These are phyloP conservation scores for Eupithecia abbreviata DNA, from an alignment of 2,888 invertebrate species.

Conservation along the genomic window DNA sequence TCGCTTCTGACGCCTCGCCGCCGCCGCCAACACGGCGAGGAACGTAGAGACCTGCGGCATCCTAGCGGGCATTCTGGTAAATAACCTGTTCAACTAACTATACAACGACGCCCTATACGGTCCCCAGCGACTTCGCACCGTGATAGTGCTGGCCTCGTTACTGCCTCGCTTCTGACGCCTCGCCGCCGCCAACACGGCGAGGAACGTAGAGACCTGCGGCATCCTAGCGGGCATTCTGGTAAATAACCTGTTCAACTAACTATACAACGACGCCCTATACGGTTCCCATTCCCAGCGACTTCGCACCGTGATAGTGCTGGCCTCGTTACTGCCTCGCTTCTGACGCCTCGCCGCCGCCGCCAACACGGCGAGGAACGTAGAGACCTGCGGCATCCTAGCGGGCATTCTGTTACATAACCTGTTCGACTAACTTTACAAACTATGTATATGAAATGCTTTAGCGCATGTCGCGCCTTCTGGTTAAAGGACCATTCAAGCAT, in stretches of 20 bases:
- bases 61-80: slow-evolving; percentile 93
- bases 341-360: slow-evolving; percentile 88
- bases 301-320: no score
- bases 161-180: slow-evolving; percentile 90
- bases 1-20: slow-evolving; percentile 87
- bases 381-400: slow-evolving; percentile 97
- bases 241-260: slow-evolving; percentile 42
- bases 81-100: slow-evolving; percentile 32
- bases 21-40: slow-evolving; percentile 89
- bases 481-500: no score
- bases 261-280: slow-evolving; percentile 47
- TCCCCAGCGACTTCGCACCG: slow-evolving; percentile 61
- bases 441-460: no score
- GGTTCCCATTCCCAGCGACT: slow-evolving; percentile 55
- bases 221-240: slow-evolving; percentile 95
- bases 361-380: slow-evolving; percentile 92
- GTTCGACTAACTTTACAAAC: slow-evolving; percentile 11
- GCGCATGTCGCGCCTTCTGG: no score
- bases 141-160: slow-evolving; percentile 88
- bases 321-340: slow-evolving; percentile 61
- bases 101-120: slow-evolving; percentile 53
- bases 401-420: slow-evolving; percentile 88
- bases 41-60: slow-evolving; percentile 98
- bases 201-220: slow-evolving; percentile 96
- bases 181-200: slow-evolving; percentile 90